Evolutionary conservation across 2,888 invertebrate genomes (phyloP).

Genomic region (Vandiemenella viatica): DNA sequence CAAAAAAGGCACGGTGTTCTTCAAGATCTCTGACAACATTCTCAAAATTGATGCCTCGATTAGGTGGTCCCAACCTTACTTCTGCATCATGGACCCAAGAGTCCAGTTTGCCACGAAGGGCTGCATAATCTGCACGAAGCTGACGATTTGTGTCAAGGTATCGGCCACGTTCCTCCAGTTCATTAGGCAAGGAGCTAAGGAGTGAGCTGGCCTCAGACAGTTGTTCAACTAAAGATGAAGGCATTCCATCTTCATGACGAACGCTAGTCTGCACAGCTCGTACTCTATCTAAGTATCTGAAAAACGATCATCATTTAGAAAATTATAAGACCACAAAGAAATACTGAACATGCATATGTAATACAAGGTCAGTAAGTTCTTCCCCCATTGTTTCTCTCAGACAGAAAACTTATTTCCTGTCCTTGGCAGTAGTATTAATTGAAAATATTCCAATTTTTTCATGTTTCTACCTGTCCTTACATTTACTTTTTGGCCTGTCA

Average conservation of each 20-base stretch:
- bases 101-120: slow-evolving; percentile 59
- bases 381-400: too few relatives aligned
- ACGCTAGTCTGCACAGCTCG: slow-evolving; percentile 53
- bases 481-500: too few relatives aligned
- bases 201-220: slow-evolving; percentile 70
- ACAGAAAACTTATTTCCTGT: too few relatives aligned
- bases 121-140: slow-evolving; percentile 59
- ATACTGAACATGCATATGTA: too few relatives aligned
- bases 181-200: slow-evolving; percentile 59
- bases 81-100: slow-evolving; percentile 75
- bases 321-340: too few relatives aligned
- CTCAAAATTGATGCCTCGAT: slow-evolving; percentile 77
- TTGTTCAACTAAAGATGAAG: slow-evolving; percentile 66
- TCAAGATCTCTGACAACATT: slow-evolving; percentile 68
- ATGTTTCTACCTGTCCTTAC: too few relatives aligned
- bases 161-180: slow-evolving; percentile 63
- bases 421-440: too few relatives aligned
- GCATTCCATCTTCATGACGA: slow-evolving; percentile 61
- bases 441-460: too few relatives aligned
- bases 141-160: slow-evolving; percentile 66
- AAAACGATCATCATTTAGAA: too few relatives aligned
- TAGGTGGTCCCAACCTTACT: slow-evolving; percentile 56
- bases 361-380: too few relatives aligned
- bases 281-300: slow-evolving; percentile 50
- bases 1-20: slow-evolving; percentile 39